Evolutionary conservation across 2,797 vertebrate genomes (phyloP), one percentile per base, ranked within the genome.

Genomic region (Anguilla anguilla): DNA sequence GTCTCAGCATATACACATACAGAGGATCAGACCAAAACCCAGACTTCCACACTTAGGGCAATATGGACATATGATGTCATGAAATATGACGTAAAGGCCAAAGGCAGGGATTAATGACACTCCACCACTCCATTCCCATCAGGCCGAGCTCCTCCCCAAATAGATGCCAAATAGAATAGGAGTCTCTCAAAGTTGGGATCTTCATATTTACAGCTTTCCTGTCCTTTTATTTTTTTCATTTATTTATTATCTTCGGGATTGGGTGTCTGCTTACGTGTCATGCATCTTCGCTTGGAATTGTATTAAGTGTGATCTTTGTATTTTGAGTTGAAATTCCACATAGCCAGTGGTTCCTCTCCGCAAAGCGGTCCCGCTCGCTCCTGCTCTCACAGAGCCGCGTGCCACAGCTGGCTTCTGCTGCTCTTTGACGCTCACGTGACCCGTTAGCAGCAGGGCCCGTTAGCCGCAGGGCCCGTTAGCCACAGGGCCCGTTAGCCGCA

Each of bases 21-120:
- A 91, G 67, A 89, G 85, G 89, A 51, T 81, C 79, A 61, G n/a
- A 64, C 85, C 69, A 89, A 88, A 84, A 79, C 46, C 39, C 79
- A 82, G 17, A n/a, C 25, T 9, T n/a, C 79, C 79, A 51, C 79
- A 51, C 51, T 82, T 82, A 81, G 39, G 39, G 77, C 77, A 46
- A 81, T 49, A 49, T 51, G 22, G 11, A 49, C 43, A 82, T 11
- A 25, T 28, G 46, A n/a, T n/a, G 19, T 49, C 43, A 51, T 82
- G 79, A 25, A n/a, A 82, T 46, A 49, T 82, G 46, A 82, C 46
- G 6, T 25, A 22, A 57, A 43, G 57, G 83, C 46, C 43, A 61
- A 84, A 84, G 15, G 15, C 28, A 59, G 31, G 51, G 7, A 28
- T 57, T 61, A 11, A 59, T 59, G 6, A 35, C 19, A 84, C 6